Evolutionary conservation across 1,140 invertebrate species (phyloP), one percentile per base, ranked within the genome.

Genomic region (Cydia strobilella): DNA sequence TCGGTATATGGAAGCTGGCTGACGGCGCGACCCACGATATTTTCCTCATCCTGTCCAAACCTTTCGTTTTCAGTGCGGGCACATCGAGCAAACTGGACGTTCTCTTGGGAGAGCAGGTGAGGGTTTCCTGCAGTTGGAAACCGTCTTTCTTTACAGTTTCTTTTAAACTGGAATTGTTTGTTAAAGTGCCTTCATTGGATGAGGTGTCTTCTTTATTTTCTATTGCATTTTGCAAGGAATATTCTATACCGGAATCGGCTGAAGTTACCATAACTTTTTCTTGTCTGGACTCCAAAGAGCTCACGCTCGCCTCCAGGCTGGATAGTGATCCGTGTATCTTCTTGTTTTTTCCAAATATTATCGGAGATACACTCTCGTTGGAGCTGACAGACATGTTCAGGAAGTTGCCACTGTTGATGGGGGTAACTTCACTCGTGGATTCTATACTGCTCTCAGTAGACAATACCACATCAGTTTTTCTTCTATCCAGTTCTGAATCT

Each of bases 1-100:
- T 87, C 1, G 87, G 87, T 75, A 91, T 85, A 65, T 89, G 85
- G 73, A 91, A 90, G 69, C 89, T 90, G 3, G 90, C 82, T 6
- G 93, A 91, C 0, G 91, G 89, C 0, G 90, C 85, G n/a, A 94
- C 94, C 93, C 93, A 94, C 0, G 94, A 94, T 39, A 94, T 92
- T 82, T 94, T 95, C 10, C 94, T 86, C 77, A 92, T 90, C 27
- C 93, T 72, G 76, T 91, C 86, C 75, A 88, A 74, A 1, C 87
- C 88, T 78, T 93, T 93, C 18, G 84, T 84, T 73, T 90, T 91
- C 73, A 93, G 77, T 7, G 88, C 91, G 3, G 87, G 93, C 4
- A 93, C 91, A 66, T 93, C 93, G 1, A 93, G 76, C 23, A 93
- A 74, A 78, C 91, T 93, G 0, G 91, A 90, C 0, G 90, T 86